Conservation (phyloP, 37 sponge, comb jelly and placozoan genomes). For the Oopsacas minuta region DNA sequence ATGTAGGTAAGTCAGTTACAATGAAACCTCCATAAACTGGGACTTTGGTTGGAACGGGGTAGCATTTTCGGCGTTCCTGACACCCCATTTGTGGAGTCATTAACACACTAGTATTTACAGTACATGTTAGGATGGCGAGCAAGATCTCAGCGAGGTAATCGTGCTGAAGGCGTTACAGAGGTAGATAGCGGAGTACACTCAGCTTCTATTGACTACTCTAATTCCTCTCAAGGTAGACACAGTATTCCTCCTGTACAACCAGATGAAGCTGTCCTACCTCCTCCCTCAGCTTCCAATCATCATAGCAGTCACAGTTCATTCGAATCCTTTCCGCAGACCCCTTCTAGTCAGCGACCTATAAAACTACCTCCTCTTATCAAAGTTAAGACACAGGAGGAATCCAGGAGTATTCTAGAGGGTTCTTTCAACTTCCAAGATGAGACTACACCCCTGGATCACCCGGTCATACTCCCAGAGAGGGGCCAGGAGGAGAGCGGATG, state of each 20-base stretch:
- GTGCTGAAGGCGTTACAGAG: not conserved
- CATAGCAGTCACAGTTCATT: not conserved
- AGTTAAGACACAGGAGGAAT: constrained; percentile 15
- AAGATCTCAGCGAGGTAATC: constrained; percentile 1
- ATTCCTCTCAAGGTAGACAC: not conserved
- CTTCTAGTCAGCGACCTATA: not conserved
- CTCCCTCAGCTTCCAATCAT: not conserved
- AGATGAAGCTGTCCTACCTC: not conserved
- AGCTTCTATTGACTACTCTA: not conserved
- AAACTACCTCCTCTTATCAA: constrained; percentile 45
- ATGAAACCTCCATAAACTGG: no score
- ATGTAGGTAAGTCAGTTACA: not conserved
- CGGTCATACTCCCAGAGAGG: not conserved
- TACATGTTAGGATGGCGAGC: not conserved
- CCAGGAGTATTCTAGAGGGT: not conserved
- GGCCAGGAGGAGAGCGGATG: not conserved
- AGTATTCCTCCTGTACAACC: not conserved
- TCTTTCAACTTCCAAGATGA: not conserved
- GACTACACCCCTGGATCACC: not conserved
- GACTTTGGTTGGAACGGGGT: no score
- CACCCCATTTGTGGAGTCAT: no score
- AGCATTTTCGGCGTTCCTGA: no score
- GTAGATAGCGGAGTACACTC: constrained; percentile 10
- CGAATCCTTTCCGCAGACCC: not conserved
- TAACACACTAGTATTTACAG: no score